Evolutionary conservation across 1,140 invertebrate species (phyloP).

Genomic region (Saccostrea cuccullata): DNA sequence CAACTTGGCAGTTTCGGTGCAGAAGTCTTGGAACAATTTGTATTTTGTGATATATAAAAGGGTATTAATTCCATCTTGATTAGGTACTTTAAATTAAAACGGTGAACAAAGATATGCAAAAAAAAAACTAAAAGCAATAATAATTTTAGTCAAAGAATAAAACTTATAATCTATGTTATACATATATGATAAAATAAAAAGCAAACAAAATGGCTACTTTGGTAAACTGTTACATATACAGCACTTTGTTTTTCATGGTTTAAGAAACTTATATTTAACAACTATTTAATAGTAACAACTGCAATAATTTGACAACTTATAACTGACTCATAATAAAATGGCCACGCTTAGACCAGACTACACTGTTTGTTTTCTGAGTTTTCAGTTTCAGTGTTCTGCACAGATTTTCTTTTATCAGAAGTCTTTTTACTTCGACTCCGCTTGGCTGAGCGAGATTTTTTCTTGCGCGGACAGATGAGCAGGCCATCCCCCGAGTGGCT

Average conservation of each 20-base stretch:
- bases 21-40: no score
- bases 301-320: neutral
- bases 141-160: no score
- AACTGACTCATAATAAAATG: neutral
- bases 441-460: conserved; percentile 17
- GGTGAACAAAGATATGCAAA: no score
- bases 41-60: no score
- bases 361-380: conserved; percentile 20
- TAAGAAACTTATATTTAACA: neutral
- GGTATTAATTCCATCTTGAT: no score
- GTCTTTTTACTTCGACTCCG: neutral
- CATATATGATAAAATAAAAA: neutral
- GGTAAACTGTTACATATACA: neutral
- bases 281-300: neutral
- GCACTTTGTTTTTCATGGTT: neutral
- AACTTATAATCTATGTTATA: neutral
- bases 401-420: neutral
- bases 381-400: neutral
- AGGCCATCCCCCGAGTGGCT: conserved; percentile 18
- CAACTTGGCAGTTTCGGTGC: no score
- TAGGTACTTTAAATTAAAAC: no score
- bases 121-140: no score
- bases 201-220: neutral
- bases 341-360: neutral
- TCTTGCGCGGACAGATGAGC: neutral